Conservation (phyloP, 2,888 invertebrate species). For the Pecten maximus region DNA sequence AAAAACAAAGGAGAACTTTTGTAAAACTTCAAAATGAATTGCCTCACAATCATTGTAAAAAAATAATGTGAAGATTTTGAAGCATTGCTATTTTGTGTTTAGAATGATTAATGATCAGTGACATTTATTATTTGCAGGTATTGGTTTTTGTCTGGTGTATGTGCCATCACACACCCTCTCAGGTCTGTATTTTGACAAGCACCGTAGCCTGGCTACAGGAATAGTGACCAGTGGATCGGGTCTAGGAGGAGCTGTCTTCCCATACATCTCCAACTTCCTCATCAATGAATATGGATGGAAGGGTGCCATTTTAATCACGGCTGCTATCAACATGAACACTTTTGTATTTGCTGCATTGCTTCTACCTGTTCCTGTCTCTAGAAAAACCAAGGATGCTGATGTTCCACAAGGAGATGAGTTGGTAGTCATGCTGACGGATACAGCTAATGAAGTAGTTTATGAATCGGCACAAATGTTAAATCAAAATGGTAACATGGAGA, state of each 20-base stretch:
- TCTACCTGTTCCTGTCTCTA: slow-evolving; percentile 60
- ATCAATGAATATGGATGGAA: slow-evolving; percentile 76
- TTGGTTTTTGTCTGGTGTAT: slow-evolving; percentile 75
- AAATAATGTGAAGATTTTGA: too few species aligned
- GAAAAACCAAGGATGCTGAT: neutral
- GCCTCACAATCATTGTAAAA: too few species aligned
- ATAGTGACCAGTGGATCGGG: slow-evolving; percentile 76
- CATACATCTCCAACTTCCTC: slow-evolving; percentile 68
- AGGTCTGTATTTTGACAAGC: slow-evolving; percentile 75
- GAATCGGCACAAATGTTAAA: neutral
- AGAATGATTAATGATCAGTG: neutral
- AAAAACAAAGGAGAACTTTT: too few species aligned
- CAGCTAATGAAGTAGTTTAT: neutral
- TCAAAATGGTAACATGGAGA: neutral
- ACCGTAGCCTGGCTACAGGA: slow-evolving; percentile 74
- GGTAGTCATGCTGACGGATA: neutral
- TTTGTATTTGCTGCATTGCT: slow-evolving; percentile 72
- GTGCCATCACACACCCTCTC: slow-evolving; percentile 77
- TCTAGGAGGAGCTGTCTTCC: slow-evolving; percentile 73
- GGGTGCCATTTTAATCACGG: slow-evolving; percentile 72
- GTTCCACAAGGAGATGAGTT: neutral
- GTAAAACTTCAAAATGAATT: too few species aligned
- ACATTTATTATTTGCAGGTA: slow-evolving; percentile 64
- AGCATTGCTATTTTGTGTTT: neutral
- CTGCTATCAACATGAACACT: slow-evolving; percentile 72